A percentile compares a stretch with the other conserved stretches of the same genome.
Conservation (phyloP, 2,113 vertebrate species). For the Brachyhypopomus occidentalis region DNA sequence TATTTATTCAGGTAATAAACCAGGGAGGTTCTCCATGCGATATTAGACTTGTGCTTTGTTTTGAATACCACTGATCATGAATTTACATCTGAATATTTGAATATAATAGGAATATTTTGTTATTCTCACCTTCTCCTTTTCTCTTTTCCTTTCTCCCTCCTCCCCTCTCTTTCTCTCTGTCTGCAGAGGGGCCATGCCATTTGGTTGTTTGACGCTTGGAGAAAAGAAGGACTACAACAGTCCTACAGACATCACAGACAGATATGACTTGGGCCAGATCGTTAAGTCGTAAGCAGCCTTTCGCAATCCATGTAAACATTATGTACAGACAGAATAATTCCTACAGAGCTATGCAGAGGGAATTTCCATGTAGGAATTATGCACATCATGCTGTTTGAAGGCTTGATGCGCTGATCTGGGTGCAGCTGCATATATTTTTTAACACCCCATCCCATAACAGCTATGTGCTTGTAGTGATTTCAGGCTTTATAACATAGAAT, state of each 20-base stretch:
- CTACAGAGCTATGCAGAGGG: too few relatives aligned
- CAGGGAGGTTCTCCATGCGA: not conserved
- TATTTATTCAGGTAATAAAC: conserved; percentile 3
- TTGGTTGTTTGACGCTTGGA: conserved; percentile 95
- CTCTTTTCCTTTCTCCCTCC: not conserved
- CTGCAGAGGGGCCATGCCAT: conserved; percentile 90
- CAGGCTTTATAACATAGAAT: too few relatives aligned
- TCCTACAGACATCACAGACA: conserved; percentile 94
- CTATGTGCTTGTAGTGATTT: too few relatives aligned
- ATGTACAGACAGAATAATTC: not conserved
- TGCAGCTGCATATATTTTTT: too few relatives aligned
- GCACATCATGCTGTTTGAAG: too few relatives aligned
- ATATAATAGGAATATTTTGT: not conserved
- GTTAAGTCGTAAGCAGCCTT: conserved; percentile 92
- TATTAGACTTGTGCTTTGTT: not conserved
- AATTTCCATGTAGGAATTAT: too few relatives aligned
- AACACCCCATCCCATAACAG: too few relatives aligned
- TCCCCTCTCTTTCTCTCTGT: conserved; percentile 21
- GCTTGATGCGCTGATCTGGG: too few relatives aligned
- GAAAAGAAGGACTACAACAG: conserved; percentile 99
- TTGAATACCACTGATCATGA: not conserved
- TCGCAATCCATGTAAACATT: not conserved
- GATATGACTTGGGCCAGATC: conserved; percentile 98
- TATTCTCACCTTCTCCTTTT: not conserved
- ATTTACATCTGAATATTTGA: conserved; percentile 5